Percentiles rank a stretch among this genome's conserved stretches.
Evolutionary conservation across 2,113 vertebrate species (phyloP).

Genomic region (Proteles cristata): DNA sequence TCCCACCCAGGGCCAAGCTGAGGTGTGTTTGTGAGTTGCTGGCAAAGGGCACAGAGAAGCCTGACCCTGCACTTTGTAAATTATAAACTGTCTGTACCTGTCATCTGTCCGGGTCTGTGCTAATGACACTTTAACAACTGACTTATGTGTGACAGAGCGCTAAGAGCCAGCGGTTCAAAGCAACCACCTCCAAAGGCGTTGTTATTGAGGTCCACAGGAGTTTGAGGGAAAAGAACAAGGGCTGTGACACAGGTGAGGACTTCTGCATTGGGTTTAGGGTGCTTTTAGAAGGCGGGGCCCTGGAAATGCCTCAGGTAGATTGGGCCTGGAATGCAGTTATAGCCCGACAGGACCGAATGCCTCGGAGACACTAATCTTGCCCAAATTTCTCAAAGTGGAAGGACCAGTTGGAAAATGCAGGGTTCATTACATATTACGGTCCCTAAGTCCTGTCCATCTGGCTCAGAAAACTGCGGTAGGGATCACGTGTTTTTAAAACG

Average conservation of each 20-base stretch:
- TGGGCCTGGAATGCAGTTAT: neutral
- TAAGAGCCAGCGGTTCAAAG: conserved; percentile 8
- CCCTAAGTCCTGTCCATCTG: neutral
- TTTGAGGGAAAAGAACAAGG: neutral
- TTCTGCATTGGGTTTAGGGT: neutral
- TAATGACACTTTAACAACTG: conserved; percentile 66
- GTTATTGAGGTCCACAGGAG: neutral
- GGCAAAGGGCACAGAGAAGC: conserved; percentile 42
- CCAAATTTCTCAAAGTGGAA: neutral
- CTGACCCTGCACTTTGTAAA: conserved; percentile 61
- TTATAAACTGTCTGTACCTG: conserved; percentile 77
- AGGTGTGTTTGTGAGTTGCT: conserved; percentile 4
- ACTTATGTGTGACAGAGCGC: conserved; percentile 19
- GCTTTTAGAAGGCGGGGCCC: neutral
- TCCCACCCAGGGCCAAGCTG: neutral
- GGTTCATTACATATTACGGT: neutral
- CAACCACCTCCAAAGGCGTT: conserved; percentile 21
- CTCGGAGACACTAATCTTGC: neutral
- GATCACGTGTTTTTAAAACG: neutral
- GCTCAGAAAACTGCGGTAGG: neutral
- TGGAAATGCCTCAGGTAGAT: neutral
- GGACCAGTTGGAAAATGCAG: neutral
- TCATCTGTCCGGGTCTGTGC: conserved; percentile 67
- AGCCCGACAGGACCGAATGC: neutral
- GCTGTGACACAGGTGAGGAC: neutral